These are phyloP conservation scores for Medauroidea extradentata DNA, from an alignment of 1,140 invertebrate species.

Conservation along the genomic window DNA sequence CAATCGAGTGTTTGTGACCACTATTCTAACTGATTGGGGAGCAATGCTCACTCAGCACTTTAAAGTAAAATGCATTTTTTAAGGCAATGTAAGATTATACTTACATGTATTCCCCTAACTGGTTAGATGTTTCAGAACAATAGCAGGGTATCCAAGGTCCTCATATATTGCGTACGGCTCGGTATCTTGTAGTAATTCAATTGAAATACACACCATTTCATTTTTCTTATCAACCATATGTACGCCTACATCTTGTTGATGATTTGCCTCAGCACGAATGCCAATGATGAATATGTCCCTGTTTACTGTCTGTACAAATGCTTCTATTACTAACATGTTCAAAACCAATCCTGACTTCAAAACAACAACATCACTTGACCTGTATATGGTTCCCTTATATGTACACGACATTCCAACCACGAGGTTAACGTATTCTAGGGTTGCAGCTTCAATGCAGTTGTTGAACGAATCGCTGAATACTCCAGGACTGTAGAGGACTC, in stretches of 20 bases:
- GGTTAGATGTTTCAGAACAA: slow-evolving; percentile 3
- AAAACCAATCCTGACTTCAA: not conserved
- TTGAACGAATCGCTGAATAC: not conserved
- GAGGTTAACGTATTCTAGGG: not conserved
- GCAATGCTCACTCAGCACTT: not conserved
- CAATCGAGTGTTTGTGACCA: not conserved
- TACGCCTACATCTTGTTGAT: not conserved
- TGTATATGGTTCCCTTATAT: not conserved
- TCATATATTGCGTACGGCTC: not conserved
- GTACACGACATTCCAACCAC: not conserved
- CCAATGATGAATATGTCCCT: not conserved
- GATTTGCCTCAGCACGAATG: not conserved
- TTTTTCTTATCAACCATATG: not conserved
- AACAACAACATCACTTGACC: not conserved
- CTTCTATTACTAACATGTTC: not conserved
- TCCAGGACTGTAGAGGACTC: not conserved
- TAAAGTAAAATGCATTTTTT: not conserved
- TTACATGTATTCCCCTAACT: not conserved
- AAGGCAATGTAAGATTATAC: too few relatives aligned
- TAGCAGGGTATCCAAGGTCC: not conserved
- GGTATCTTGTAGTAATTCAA: not conserved
- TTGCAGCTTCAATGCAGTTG: not conserved
- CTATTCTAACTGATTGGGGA: not conserved
- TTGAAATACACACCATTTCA: not conserved
- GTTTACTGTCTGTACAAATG: not conserved